These are phyloP conservation scores for Rhipidura dahli DNA, from an alignment of 2,113 vertebrate genomes.

Conservation along the genomic window DNA sequence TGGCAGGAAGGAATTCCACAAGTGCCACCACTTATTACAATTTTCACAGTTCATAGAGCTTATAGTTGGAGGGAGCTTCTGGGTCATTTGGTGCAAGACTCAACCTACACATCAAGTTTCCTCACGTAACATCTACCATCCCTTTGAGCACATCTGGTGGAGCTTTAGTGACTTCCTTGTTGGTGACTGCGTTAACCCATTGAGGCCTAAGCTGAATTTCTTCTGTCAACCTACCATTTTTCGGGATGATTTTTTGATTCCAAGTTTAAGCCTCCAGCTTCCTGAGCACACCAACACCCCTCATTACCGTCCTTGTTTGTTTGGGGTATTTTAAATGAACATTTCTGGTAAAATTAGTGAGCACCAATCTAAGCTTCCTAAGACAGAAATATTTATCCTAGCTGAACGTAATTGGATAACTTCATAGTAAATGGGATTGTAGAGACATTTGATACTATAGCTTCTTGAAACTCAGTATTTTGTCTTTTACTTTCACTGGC, in stretches of 20 bases:
- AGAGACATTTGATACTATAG: neutral
- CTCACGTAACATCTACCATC: neutral
- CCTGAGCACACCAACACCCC: neutral
- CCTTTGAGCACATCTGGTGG: neutral
- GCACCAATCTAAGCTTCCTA: neutral
- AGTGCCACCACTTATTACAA: neutral
- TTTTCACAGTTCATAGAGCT: constrained; percentile 6
- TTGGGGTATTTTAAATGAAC: neutral
- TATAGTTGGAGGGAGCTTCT: neutral
- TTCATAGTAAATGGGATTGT: neutral
- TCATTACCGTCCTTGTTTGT: neutral
- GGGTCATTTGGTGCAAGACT: neutral
- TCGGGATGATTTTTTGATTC: neutral
- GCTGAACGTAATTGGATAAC: neutral
- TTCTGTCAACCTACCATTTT: neutral
- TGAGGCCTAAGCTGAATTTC: neutral
- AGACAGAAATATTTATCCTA: neutral
- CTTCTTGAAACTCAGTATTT: neutral
- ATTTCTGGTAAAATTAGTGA: neutral
- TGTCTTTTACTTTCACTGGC: neutral
- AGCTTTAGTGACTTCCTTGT: neutral
- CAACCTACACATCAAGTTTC: neutral
- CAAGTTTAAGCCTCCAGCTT: neutral
- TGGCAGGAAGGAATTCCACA: constrained; percentile 7
- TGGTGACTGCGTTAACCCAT: neutral